Base-by-base conservation (phyloP, 2,888 invertebrate genomes). In the Agrenia bidenticulata region DNA sequence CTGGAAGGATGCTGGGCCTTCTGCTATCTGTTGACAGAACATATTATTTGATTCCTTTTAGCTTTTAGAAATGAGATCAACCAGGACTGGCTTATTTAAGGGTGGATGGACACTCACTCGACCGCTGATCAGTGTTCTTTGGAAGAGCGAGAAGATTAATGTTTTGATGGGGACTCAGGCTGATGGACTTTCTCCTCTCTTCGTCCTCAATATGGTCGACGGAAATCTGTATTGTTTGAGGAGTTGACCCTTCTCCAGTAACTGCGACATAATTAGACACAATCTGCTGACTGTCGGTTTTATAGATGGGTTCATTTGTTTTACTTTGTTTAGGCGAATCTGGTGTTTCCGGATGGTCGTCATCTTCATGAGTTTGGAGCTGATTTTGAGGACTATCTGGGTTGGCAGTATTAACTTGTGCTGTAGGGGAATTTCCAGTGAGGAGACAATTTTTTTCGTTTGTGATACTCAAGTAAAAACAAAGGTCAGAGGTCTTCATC, bases 391-490 rank as follows among this genome's bases (percentile, higher is more conserved):
- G 50, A 26, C 51, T 51, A n/a, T 51, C 64, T 1, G 67, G 64
- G 55, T 66, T 60, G 11, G 55, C 23, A 1, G 57, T 41, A 17
- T 42, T 26, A 15, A 15, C 50, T 17, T 26, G 45, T 2, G 58
- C 50, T 7, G 59, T 26, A 1, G 61, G 63, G 21, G 21, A 55
- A 32, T 61, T 61, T 51, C 57, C 56, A 1, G 62, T 62, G 24
- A 66, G 50, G 32, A 32, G 5, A 32, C 32, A 32, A 32, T 7
- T 7, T 9, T 15, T 9, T 54, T 97, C 97, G 80, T 96, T 96
- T 41, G 95, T 95, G 76, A 97, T 95, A 82, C 93, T 94, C 91
- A 97, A 92, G 81, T 97, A 97, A 83, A 95, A 96, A 80, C 96
- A 96, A 24, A 93, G 93, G 81, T 98, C 97, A 76, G 91, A 90